Percentiles rank a stretch among this genome's conserved stretches.
Conservation (phyloP, 2,888 invertebrate genomes). For the Lasioglossum malachurum region DNA sequence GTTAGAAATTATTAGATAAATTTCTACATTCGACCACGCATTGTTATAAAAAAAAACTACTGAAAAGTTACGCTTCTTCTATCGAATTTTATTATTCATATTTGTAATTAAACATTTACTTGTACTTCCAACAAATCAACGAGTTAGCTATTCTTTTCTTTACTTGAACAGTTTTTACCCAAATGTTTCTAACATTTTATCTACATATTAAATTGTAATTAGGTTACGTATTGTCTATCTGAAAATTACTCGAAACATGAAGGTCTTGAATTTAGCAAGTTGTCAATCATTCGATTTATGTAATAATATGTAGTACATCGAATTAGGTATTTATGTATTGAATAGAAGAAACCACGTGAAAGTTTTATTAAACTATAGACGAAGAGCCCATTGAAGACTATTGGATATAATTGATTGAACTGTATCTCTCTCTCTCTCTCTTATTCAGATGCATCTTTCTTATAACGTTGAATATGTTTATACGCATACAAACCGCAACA, state of each 20-base stretch:
- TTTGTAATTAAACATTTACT: not conserved
- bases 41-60: too few species aligned
- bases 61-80: not conserved
- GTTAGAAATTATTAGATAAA: not conserved
- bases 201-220: not conserved
- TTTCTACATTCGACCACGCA: not conserved
- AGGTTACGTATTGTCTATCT: constrained; percentile 15
- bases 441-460: not conserved
- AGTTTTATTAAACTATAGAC: not conserved
- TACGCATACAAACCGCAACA: not conserved
- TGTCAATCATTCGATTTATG: not conserved
- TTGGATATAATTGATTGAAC: too few species aligned
- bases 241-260: not conserved
- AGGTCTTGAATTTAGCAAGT: constrained; percentile 20
- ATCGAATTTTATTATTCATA: not conserved
- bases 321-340: not conserved
- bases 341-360: not conserved
- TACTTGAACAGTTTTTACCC: not conserved
- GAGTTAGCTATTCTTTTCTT: not conserved
- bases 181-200: not conserved
- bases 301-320: not conserved
- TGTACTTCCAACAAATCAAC: not conserved
- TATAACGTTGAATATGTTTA: not conserved
- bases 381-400: too few species aligned
- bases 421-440: too few species aligned